These are phyloP conservation scores for Halocynthia roretzi DNA, from an alignment of 23 tunicate genomes.

Conservation along the genomic window DNA sequence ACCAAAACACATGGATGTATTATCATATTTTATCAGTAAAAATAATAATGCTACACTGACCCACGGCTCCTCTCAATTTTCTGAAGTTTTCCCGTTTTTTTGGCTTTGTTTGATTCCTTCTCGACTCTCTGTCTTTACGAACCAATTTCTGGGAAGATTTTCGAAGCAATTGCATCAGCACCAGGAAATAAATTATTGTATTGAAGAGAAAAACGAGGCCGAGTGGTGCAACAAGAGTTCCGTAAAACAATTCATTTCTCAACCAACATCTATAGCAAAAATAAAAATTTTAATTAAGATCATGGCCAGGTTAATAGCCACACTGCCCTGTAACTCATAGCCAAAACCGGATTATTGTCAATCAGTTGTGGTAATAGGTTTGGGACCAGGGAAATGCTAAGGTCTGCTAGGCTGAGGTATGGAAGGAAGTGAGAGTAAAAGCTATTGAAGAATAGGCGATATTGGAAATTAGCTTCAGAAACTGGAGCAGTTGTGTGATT, in stretches of 20 bases:
- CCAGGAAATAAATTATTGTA: constrained; percentile 37
- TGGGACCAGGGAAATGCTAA: too few species aligned
- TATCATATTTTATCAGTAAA: background rate
- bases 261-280: constrained; percentile 35
- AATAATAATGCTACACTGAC: constrained; percentile 3
- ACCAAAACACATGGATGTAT: background rate
- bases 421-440: too few species aligned
- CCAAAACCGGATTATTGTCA: too few species aligned
- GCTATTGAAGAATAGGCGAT: too few species aligned
- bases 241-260: constrained; percentile 27
- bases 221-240: constrained; percentile 37
- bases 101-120: constrained; percentile 15
- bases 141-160: constrained; percentile 31
- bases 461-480: too few species aligned
- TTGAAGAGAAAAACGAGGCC: constrained; percentile 34
- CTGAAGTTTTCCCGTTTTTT: constrained; percentile 37
- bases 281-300: background rate
- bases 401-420: too few species aligned
- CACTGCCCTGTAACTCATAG: too few species aligned
- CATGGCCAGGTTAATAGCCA: too few species aligned
- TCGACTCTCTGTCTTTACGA: constrained; percentile 25
- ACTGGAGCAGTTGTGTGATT: too few species aligned
- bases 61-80: constrained; percentile 47
- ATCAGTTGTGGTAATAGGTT: too few species aligned
- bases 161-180: constrained; percentile 42